phyloP scores from a whole-genome alignment of 2,888 invertebrate species.

The Keiferia lycopersicella region DNA sequence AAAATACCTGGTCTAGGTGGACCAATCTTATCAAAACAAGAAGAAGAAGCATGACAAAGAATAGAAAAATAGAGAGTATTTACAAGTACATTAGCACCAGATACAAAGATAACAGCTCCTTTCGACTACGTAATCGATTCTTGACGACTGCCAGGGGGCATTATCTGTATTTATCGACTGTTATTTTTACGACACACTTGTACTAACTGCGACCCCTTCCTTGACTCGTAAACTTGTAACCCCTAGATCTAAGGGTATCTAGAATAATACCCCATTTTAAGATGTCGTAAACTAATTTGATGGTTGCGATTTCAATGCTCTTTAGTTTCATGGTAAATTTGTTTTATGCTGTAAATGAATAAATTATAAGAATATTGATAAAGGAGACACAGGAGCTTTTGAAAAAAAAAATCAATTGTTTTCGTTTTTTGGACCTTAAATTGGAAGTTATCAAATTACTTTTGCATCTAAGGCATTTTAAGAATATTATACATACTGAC shows the following conservation, averaged over 20 bases:
- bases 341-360: background rate
- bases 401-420: too few relatives aligned
- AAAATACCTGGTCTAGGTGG: too few relatives aligned
- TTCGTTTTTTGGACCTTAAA: too few relatives aligned
- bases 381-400: background rate
- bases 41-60: too few relatives aligned
- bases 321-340: background rate
- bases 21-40: too few relatives aligned
- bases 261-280: background rate
- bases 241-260: background rate
- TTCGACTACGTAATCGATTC: slow-evolving; percentile 56
- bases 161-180: slow-evolving; percentile 59
- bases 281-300: background rate
- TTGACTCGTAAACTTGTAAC: slow-evolving; percentile 9
- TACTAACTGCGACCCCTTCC: slow-evolving; percentile 31
- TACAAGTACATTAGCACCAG: slow-evolving; percentile 28
- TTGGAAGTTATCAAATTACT: too few relatives aligned
- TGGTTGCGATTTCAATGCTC: background rate
- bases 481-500: too few relatives aligned
- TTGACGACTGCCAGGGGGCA: slow-evolving; percentile 52
- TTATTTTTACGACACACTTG: slow-evolving; percentile 51
- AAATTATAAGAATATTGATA: too few relatives aligned
- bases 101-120: slow-evolving; percentile 51
- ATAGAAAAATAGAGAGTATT: too few relatives aligned
- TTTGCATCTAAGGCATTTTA: too few relatives aligned